phyloP scores from a whole-genome alignment of 2,888 invertebrate species.

The Microctonus hyperodae region DNA sequence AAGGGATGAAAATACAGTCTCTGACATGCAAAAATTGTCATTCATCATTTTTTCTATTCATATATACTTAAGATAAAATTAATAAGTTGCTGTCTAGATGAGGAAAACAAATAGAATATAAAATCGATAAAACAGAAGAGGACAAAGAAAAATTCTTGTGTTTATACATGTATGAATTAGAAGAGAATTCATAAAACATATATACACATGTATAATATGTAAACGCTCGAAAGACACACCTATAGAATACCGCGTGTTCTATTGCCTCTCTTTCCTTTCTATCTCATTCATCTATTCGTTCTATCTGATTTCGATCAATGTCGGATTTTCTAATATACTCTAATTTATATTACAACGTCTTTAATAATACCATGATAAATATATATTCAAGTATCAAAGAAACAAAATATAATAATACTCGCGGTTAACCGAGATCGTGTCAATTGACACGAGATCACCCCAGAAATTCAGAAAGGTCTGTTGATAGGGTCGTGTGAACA shows the following conservation, averaged over 20 bases:
- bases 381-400: too few relatives aligned
- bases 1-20: too few relatives aligned
- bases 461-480: too few relatives aligned
- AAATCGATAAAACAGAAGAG: constrained; percentile 5
- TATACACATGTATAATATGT: constrained; percentile 22
- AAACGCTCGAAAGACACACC: constrained; percentile 41
- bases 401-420: too few relatives aligned
- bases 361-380: too few relatives aligned
- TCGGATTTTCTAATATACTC: constrained; percentile 41
- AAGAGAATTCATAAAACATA: constrained; percentile 21
- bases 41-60: background rate
- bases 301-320: constrained; percentile 27
- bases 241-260: constrained; percentile 37
- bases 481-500: too few relatives aligned
- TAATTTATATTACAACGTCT: constrained; percentile 26
- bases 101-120: background rate
- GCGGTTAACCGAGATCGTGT: too few relatives aligned
- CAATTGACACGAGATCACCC: too few relatives aligned
- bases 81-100: background rate
- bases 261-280: constrained; percentile 13
- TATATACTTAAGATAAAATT: too few relatives aligned
- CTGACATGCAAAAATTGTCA: too few relatives aligned
- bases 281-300: constrained; percentile 26
- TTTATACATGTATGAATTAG: background rate
- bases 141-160: constrained; percentile 26